Base-by-base conservation (phyloP, 2,113 vertebrate species). In the Triplophysa rosa region DNA sequence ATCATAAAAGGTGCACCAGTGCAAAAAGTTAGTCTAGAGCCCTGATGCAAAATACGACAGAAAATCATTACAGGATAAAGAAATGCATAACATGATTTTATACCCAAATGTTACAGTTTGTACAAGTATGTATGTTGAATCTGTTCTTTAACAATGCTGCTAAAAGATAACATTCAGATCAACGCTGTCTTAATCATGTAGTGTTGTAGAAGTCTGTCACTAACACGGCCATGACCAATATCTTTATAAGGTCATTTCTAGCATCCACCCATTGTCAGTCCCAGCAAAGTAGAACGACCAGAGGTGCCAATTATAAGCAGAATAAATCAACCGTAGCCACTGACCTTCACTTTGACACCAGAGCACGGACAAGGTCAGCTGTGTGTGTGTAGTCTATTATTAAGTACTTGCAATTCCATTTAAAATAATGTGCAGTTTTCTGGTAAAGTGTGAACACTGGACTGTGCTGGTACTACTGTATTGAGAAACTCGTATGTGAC, bases 241-340 rank as follows among this genome's bases (percentile, higher is more conserved):
- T 54, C 49, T 73, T 81, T 74, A 83, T 65, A 82, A 78, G 82
- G 80, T 74, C 78, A 77, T 67, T 3, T 21, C 26, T 67, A 84
- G 78, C 67, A 66, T 74, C 64, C 72, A 66, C 82, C 64, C 70
- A 54, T 65, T 77, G 69, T 75, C 63, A 45, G 67, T 42, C 59
- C 52, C 64, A 19, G 66, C 14, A 79, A 85, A 70, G 81, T 78
- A 70, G 76, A 67, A 69, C 79, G 65, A 77, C 61, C 79, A 80
- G 67, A 82, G 75, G 67, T 84, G 83, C 81, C 84, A 87, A 82
- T 87, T 86, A 84, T 73, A 24, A 75, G 70, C 45, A 81, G 78
- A 58, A 56, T 52, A 76, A 58, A 66, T 68, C 74, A 63, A 64
- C 61, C 68, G 65, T 68, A 73, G 29, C 33, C 76, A 59, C 65